Evolutionary conservation across 2,888 invertebrate species (phyloP).

Genomic region (Diaphora mendica): DNA sequence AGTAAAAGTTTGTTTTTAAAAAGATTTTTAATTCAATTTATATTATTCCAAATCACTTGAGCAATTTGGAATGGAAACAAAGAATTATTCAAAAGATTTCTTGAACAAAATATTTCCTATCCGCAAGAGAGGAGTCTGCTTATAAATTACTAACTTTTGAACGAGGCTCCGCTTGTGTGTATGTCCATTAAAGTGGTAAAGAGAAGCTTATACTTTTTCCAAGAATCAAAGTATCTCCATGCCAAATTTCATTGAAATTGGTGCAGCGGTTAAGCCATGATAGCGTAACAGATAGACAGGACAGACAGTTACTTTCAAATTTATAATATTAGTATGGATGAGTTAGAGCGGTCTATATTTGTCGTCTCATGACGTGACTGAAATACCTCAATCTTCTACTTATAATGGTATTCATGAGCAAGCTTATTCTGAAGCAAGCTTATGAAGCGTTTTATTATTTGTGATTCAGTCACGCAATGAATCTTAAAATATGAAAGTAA

Average conservation of each 20-base stretch:
- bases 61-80: not conserved
- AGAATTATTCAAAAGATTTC: not conserved
- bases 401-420: not conserved
- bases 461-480: not conserved
- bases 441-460: not conserved
- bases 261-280: too few species aligned
- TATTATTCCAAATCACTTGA: not conserved
- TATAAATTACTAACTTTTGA: not conserved
- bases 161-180: too few species aligned
- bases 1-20: too few species aligned
- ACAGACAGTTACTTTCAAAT: too few species aligned
- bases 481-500: not conserved
- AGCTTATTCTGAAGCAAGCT: not conserved
- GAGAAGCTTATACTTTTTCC: too few species aligned
- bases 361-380: not conserved
- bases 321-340: not conserved
- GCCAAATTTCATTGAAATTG: too few species aligned
- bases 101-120: not conserved
- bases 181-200: too few species aligned
- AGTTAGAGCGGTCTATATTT: not conserved
- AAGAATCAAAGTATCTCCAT: too few species aligned
- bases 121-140: not conserved
- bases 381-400: not conserved
- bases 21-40: too few species aligned
- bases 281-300: too few species aligned